Conservation (phyloP, 2,113 vertebrate genomes). For the Oostethus manadensis region DNA sequence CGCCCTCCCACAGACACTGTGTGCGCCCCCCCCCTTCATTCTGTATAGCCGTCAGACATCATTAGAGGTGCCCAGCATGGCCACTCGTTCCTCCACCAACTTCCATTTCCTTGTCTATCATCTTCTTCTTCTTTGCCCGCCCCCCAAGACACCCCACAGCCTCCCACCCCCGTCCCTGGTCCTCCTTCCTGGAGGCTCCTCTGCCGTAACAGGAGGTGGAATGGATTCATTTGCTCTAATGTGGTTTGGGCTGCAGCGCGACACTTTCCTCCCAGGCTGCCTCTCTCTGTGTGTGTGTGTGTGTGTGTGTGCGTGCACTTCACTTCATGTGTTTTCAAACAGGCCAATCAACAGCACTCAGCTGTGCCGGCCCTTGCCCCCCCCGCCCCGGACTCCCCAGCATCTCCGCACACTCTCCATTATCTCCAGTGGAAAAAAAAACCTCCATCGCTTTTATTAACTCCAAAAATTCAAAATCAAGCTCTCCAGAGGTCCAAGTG, state of each 20-base stretch:
- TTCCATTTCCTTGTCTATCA: conserved; percentile 66
- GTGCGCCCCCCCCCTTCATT: conserved; percentile 44
- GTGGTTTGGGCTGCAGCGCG: conserved; percentile 75
- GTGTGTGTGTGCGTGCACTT: conserved; percentile 30
- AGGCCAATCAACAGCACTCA: conserved; percentile 73
- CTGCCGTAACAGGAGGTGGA: conserved; percentile 75
- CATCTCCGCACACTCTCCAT: conserved; percentile 44
- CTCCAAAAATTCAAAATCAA: not conserved
- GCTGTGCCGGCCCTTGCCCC: conserved; percentile 50
- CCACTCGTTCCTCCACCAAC: conserved; percentile 57
- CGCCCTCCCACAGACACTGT: conserved; percentile 17
- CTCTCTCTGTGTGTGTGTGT: conserved; percentile 29
- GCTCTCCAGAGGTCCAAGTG: not conserved
- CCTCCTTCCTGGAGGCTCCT: conserved; percentile 61
- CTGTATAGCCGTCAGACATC: conserved; percentile 64
- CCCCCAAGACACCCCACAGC: conserved; percentile 54
- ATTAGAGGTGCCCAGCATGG: conserved; percentile 65
- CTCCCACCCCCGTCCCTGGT: conserved; percentile 17
- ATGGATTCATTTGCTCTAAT: conserved; percentile 79
- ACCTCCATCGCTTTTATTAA: conserved; percentile 40
- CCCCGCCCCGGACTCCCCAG: conserved; percentile 35
- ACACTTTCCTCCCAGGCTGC: conserved; percentile 54
- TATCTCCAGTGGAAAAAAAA: conserved; percentile 51
- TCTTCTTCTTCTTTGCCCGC: conserved; percentile 53
- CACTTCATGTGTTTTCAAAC: conserved; percentile 72